Percentiles rank a stretch among this genome's conserved stretches.
These are phyloP conservation scores for Pollenia griseotomentosa DNA, from an alignment of 2,888 invertebrate species.

Conservation along the genomic window DNA sequence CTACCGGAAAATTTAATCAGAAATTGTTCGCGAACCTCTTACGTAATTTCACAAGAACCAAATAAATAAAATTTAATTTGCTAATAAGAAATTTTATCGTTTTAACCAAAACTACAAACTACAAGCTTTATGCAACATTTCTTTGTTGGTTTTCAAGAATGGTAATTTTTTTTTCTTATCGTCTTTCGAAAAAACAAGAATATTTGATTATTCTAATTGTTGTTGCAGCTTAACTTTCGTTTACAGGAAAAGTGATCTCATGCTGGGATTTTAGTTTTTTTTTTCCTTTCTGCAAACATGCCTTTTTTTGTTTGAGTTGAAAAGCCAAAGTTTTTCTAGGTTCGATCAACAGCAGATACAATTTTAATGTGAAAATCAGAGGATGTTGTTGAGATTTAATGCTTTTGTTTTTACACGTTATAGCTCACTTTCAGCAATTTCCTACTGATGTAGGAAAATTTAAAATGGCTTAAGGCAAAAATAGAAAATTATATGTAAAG, in stretches of 20 bases:
- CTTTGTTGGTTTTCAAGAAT: background rate
- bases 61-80: no score
- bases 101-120: background rate
- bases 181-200: background rate
- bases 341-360: background rate
- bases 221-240: constrained; percentile 58
- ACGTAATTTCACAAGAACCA: no score
- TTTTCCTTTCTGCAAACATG: background rate
- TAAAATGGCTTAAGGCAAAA: constrained; percentile 40
- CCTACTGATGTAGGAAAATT: constrained; percentile 31
- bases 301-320: background rate
- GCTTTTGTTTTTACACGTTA: constrained; percentile 27
- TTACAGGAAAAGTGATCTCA: constrained; percentile 70
- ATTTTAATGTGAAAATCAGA: constrained; percentile 24
- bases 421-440: constrained; percentile 45
- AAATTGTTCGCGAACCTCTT: no score
- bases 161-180: constrained; percentile 9
- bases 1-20: no score
- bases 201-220: constrained; percentile 21
- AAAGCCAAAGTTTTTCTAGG: background rate
- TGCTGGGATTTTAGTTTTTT: constrained; percentile 45
- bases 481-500: constrained; percentile 9
- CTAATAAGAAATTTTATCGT: background rate
- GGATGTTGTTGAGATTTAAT: constrained; percentile 25
- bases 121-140: constrained; percentile 18